phyloP scores from a whole-genome alignment of 2,888 invertebrate genomes.

The Polymixis flavicincta region DNA sequence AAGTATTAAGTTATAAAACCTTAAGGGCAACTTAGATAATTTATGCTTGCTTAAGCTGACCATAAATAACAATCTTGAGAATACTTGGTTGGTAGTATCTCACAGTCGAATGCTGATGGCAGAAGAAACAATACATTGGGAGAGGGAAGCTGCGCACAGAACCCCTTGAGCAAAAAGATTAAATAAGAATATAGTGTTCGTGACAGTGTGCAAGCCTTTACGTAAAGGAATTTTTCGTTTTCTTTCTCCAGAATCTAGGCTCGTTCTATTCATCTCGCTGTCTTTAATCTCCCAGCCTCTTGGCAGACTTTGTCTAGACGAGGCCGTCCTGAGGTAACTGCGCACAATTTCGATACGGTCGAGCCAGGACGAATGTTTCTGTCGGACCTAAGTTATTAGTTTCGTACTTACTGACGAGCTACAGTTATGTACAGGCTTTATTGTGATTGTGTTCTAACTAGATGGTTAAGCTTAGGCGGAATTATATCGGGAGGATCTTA shows the following conservation, averaged over 20 bases:
- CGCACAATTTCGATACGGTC: conserved; percentile 77
- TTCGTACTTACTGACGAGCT: conserved; percentile 57
- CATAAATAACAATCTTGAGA: conserved; percentile 33
- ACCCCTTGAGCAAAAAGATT: conserved; percentile 83
- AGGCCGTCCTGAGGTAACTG: conserved; percentile 71
- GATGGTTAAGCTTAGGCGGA: conserved; percentile 33
- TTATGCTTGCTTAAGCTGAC: conserved; percentile 25
- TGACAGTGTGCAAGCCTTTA: conserved; percentile 87
- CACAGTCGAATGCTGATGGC: conserved; percentile 26
- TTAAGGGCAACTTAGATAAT: conserved; percentile 31
- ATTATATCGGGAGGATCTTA: conserved; percentile 33
- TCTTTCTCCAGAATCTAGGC: conserved; percentile 81
- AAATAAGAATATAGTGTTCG: conserved; percentile 88
- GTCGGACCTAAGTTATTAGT: conserved; percentile 66
- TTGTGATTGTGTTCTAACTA: conserved; percentile 61
- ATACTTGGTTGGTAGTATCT: conserved; percentile 41
- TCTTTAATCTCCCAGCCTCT: conserved; percentile 86
- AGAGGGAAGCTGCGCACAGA: conserved; percentile 76
- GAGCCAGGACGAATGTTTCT: conserved; percentile 69
- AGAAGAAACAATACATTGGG: conserved; percentile 69
- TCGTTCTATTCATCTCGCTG: conserved; percentile 85
- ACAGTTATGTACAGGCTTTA: conserved; percentile 60
- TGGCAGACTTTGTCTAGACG: conserved; percentile 86
- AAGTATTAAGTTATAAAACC: conserved; percentile 54
- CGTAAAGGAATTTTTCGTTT: conserved; percentile 87